phyloP scores from a whole-genome alignment of 1,140 invertebrate species.

The Atta colombica region DNA sequence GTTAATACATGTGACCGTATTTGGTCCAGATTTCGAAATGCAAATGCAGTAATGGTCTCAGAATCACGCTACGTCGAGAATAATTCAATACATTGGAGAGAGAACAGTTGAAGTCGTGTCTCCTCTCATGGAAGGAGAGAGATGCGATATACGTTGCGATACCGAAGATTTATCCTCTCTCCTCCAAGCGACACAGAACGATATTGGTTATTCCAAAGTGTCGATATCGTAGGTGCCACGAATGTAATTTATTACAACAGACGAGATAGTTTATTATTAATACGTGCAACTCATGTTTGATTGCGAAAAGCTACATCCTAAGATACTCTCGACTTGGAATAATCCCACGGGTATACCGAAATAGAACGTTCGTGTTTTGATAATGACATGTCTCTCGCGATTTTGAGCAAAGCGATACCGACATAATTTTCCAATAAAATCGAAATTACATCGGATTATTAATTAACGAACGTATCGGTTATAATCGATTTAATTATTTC shows the following conservation, averaged over 20 bases:
- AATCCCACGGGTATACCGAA: neutral
- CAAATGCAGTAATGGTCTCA: constrained; percentile 36
- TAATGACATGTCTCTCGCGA: neutral
- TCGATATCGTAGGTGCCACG: constrained; percentile 47
- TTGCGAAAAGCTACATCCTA: constrained; percentile 22
- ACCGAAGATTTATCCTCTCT: constrained; percentile 54
- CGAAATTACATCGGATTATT: neutral
- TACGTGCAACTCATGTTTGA: constrained; percentile 33
- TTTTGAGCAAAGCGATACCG: neutral
- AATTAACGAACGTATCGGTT: constrained; percentile 5
- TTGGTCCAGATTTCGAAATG: constrained; percentile 38
- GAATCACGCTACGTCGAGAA: constrained; percentile 28
- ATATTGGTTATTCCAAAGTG: constrained; percentile 60
- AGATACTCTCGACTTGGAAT: constrained; percentile 17
- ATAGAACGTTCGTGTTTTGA: neutral
- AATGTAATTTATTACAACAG: constrained; percentile 61
- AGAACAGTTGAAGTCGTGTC: constrained; percentile 32
- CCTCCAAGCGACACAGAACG: constrained; percentile 46
- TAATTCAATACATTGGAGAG: constrained; percentile 44
- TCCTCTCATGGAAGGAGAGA: neutral
- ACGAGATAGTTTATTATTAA: constrained; percentile 58
- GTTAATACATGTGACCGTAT: constrained; percentile 24
- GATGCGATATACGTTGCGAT: constrained; percentile 39
- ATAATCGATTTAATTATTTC: neutral
- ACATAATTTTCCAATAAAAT: constrained; percentile 4